phyloP scores from a whole-genome alignment of 1,140 invertebrate species.

The Drosophila triauraria region DNA sequence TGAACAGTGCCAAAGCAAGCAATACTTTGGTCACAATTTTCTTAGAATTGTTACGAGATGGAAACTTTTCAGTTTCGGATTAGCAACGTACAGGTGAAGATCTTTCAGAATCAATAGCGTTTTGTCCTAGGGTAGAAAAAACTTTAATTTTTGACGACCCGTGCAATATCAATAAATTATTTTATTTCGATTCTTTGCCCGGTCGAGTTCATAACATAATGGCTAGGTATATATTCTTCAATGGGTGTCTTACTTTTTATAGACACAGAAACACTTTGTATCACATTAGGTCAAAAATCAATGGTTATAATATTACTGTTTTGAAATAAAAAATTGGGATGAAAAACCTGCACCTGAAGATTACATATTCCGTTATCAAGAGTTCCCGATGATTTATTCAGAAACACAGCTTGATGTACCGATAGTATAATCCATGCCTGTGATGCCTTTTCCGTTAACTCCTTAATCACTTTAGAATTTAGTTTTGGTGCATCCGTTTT shows the following conservation, averaged over 20 bases:
- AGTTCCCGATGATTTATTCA: constrained; percentile 44
- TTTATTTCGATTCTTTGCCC: constrained; percentile 23
- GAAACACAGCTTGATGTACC: constrained; percentile 31
- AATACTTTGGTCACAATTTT: no score
- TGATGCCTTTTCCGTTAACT: constrained; percentile 87
- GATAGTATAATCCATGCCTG: constrained; percentile 87
- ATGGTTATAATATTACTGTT: constrained; percentile 35
- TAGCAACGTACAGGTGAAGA: no score
- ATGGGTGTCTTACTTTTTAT: constrained; percentile 12
- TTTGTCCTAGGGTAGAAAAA: no score
- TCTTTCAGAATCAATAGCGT: no score
- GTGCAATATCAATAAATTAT: neutral
- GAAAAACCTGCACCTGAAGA: constrained; percentile 36
- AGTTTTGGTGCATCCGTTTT: no score
- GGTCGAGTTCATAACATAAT: constrained; percentile 46
- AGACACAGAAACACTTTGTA: constrained; percentile 50
- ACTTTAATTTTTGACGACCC: no score
- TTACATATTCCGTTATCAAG: constrained; percentile 55
- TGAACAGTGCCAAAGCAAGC: no score
- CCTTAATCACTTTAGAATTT: no score
- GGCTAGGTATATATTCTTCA: constrained; percentile 9
- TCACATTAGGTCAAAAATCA: constrained; percentile 64
- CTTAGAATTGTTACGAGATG: no score
- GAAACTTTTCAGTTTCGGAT: no score
- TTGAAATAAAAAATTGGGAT: neutral